Evolutionary conservation across 1,140 invertebrate genomes (phyloP), one percentile per base, ranked within the genome.

Genomic region (Sitodiplosis mosellana): DNA sequence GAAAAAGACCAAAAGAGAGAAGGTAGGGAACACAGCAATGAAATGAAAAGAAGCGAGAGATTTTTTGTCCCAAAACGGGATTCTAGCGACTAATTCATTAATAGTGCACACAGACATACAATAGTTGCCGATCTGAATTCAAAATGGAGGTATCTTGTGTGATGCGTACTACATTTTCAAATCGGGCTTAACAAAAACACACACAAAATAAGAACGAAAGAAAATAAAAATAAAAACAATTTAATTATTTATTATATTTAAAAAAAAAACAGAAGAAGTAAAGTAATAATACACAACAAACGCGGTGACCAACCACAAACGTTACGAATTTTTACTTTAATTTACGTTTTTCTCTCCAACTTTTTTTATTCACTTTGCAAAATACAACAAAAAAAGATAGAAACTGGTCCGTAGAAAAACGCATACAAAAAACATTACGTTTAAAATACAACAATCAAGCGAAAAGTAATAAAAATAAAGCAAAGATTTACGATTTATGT

Each of bases 81-180:
- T 27, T 27, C 27, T 27, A 27, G 27, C 27, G 3, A 27, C 27
- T 27, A 27, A 27, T 27, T 27, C 27, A 27, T 27, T 27, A 27
- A 27, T 27, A 27, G 27, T 27, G 27, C 27, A 27, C 27, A 27
- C 36, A 38, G 12, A 38, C 12, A 38, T 12, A 38, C 12, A 38
- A n/a, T 17, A 38, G 36, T 38, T 17, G 36, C 36, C 36, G 36
- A 51, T 41, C 40, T 49, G 15, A 52, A 60, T 59, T 61, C 60
- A 63, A 63, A 63, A 63, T 63, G 60, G 60, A 61, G 60, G 60
- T 59, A 57, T 54, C 59, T 60, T 56, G 55, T 59, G 56, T 60
- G 55, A 59, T 60, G 59, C 59, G 60, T 62, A 57, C 57, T 49
- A 59, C 54, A 59, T 55, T 56, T 51, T 52, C 54, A 56, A 53